Base-by-base conservation (phyloP, 1,140 invertebrate species). In the Gonatopus flavifemur region DNA sequence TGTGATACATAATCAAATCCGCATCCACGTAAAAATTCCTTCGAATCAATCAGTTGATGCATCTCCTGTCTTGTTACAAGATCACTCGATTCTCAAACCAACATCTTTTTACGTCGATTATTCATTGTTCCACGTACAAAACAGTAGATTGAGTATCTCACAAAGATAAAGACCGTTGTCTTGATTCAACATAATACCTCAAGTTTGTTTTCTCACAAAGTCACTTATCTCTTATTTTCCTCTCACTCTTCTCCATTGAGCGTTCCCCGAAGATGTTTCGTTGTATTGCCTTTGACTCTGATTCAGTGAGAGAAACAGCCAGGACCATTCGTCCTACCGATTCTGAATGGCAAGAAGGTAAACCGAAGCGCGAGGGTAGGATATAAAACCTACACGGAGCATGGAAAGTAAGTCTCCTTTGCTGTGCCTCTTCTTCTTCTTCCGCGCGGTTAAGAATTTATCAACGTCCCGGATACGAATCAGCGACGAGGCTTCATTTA, bases 401-500 rank as follows among this genome's bases (percentile, higher is more conserved):
- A 38, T 22, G 22, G 30, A 31, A 39, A 20, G 43, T 31, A 22
- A 61, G 40, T 51, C 53, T 57, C 43, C 32, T 37, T 42, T 55
- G 56, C 52, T 52, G 50, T 48, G 57, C 64, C n/a, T n/a, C n/a
- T 43, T 51, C 43, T 39, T 4, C 30, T 49, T 57, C 43, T 45
- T 55, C 55, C 67, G 60, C 62, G 67, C 69, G 42, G 47, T n/a
- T n/a, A n/a, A n/a, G 43, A 72, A 78, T 78, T 77, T 75, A 78
- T 77, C 73, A 78, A 78, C 67, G 76, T 78, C 74, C 53, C 50
- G 73, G 72, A 76, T 74, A 76, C 72, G 75, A 74, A 76, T 74
- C 74, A 71, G 69, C 61, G n/a, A n/a, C n/a, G 64, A 70, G 57
- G 71, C 72, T 77, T 78, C 76, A 74, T 78, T 78, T 78, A 74